A percentile compares a stretch with the other conserved stretches of the same genome.
Evolutionary conservation across 2,888 invertebrate species (phyloP).

Genomic region (Melanophora roralis): DNA sequence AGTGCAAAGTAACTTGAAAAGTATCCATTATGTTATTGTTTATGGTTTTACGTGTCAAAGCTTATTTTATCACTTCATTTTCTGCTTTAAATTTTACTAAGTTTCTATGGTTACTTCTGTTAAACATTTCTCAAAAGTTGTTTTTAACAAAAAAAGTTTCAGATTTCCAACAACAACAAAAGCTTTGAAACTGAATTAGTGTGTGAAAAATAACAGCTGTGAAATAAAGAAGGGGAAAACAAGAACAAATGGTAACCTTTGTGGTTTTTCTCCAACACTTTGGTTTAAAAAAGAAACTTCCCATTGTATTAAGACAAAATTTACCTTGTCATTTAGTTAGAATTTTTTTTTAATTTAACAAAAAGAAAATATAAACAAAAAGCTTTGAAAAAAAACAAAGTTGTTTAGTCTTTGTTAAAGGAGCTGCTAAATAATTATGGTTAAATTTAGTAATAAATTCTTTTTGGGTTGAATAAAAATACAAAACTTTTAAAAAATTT

Average conservation of each 20-base stretch:
- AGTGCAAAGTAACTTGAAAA: constrained; percentile 33
- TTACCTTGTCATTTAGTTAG: constrained; percentile 3
- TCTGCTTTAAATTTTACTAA: background rate
- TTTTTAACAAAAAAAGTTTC: constrained; percentile 46
- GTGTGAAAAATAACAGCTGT: constrained; percentile 4
- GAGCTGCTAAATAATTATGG: no score
- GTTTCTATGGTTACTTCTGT: constrained; percentile 16
- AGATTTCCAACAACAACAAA: constrained; percentile 26
- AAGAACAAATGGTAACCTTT: background rate
- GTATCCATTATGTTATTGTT: constrained; percentile 36
- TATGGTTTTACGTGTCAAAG: constrained; percentile 49
- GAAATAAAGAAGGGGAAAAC: background rate
- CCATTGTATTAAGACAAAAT: background rate
- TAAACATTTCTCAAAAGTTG: constrained; percentile 27
- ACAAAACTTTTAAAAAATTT: background rate
- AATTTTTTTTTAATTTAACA: background rate
- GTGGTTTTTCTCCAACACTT: background rate
- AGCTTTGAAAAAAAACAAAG: no score
- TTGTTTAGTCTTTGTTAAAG: no score
- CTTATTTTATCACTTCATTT: constrained; percentile 12
- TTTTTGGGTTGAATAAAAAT: no score
- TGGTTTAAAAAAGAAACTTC: background rate
- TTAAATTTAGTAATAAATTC: no score
- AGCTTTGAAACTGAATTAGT: constrained; percentile 3
- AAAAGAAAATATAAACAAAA: no score